Percentiles rank a stretch among this genome's conserved stretches.
These are phyloP conservation scores for Burhinus bistriatus DNA, from an alignment of 2,113 vertebrate species.

Conservation along the genomic window DNA sequence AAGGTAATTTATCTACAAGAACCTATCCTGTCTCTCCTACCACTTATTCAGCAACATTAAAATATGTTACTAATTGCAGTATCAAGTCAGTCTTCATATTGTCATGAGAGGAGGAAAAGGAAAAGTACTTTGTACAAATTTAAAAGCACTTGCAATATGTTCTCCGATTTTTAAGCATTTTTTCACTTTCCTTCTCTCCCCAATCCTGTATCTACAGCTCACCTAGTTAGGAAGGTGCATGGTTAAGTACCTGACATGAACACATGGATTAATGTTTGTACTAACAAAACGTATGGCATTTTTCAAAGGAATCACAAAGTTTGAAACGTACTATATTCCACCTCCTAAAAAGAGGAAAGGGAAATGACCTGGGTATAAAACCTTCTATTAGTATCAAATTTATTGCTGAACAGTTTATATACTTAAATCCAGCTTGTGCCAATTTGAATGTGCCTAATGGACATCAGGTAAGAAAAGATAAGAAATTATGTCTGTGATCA, in stretches of 20 bases:
- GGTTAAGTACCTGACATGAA: background rate
- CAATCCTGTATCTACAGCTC: background rate
- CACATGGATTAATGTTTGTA: background rate
- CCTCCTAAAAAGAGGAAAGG: background rate
- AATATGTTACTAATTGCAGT: background rate
- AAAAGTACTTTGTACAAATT: background rate
- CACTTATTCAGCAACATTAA: background rate
- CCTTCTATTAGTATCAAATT: no score
- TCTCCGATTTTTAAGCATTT: background rate
- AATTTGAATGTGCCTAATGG: background rate
- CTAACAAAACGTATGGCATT: rapidly evolving
- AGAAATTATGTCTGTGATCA: background rate
- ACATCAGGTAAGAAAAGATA: background rate
- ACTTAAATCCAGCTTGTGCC: background rate
- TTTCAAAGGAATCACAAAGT: background rate
- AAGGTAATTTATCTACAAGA: background rate
- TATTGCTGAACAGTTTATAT: background rate
- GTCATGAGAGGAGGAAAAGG: background rate
- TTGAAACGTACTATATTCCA: background rate
- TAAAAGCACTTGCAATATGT: background rate
- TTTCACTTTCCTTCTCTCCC: background rate
- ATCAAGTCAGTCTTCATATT: background rate
- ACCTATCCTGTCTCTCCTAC: background rate
- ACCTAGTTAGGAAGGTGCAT: background rate
- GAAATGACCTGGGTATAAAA: background rate